Percentiles rank a stretch among this genome's conserved stretches.
phyloP scores from a whole-genome alignment of 2,797 vertebrate species.

The Kryptopterus vitreolus region DNA sequence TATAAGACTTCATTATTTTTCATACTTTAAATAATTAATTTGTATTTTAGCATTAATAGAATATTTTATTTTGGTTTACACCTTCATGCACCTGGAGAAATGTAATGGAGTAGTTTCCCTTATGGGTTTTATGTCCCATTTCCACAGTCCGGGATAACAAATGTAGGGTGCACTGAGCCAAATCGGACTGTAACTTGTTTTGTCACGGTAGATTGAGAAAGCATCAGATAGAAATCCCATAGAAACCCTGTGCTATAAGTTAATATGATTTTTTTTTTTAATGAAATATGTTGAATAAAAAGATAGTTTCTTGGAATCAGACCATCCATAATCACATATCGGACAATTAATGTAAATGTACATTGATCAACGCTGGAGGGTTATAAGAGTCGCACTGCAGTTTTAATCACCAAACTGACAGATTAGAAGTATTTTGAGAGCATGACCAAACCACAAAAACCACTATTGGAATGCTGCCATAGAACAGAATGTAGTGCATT shows the following conservation, averaged over 20 bases:
- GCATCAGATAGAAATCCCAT: not conserved
- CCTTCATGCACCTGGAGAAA: not conserved
- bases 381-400: not conserved
- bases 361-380: slow-evolving; percentile 18
- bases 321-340: slow-evolving; percentile 15
- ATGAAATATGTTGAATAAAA: not conserved
- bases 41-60: not conserved
- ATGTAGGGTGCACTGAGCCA: not conserved
- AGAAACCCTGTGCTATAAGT: not conserved
- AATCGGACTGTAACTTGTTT: slow-evolving; percentile 1
- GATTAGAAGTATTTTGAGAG: not conserved
- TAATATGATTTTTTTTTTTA: too few relatives aligned
- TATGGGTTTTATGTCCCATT: not conserved
- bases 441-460: not conserved
- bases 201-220: not conserved
- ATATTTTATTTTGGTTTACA: not conserved
- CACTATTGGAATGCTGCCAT: not conserved
- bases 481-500: not conserved
- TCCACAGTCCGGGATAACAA: not conserved
- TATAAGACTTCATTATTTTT: not conserved
- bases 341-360: slow-evolving; percentile 21
- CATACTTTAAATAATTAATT: not conserved
- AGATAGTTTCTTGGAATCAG: not conserved
- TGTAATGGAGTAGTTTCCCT: not conserved
- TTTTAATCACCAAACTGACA: not conserved